Base-by-base conservation (phyloP, 2,113 vertebrate species). In the Cranoglanis bouderius region DNA sequence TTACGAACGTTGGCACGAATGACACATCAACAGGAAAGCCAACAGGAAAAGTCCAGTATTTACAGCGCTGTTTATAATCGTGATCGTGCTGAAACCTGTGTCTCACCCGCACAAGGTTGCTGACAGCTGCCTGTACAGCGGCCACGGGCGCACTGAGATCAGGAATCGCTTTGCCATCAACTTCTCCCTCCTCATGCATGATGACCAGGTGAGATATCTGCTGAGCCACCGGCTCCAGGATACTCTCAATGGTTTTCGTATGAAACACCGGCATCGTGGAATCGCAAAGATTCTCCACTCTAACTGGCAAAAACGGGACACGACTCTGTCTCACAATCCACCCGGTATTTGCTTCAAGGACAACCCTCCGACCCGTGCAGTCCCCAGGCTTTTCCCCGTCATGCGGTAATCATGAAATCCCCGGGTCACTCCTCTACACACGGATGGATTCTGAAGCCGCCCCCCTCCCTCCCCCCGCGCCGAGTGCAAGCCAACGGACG, bases 181-280 rank as follows among this genome's bases (percentile, higher is more conserved):
- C 98, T 95, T 99, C 98, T n/a, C 98, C 98, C 88, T 99, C 98
- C 91, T 99, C 98, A 89, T 99, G 98, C 98, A 99, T 99, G 93
- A 99, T 99, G 94, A 99, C 98, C 95, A 99, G 96, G 96, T 99
- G 98, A 87, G 98, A 99, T 93, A 99, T 99, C 95, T 99, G 98
- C 97, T 99, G 98, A 91, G 98, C 98, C 96, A 99, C 98, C 57
- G 98, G 98, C 97, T 99, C 98, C 95, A 99, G 95, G 93, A 99
- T 99, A 94, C 98, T 99, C 96, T 99, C 98, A 93, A 99, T 99
- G 87, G 98, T 99, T 93, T 98, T 98, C 83, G 98, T 99, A 90
- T 99, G 98, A 93, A 99, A 99, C 94, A 99, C 98, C 85, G 98
- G 98, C 98, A 99, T 99, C 92, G 94, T 95, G 95, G 92, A 92